Conservation (phyloP, 2,797 vertebrate genomes). For the Podargus strigoides region DNA sequence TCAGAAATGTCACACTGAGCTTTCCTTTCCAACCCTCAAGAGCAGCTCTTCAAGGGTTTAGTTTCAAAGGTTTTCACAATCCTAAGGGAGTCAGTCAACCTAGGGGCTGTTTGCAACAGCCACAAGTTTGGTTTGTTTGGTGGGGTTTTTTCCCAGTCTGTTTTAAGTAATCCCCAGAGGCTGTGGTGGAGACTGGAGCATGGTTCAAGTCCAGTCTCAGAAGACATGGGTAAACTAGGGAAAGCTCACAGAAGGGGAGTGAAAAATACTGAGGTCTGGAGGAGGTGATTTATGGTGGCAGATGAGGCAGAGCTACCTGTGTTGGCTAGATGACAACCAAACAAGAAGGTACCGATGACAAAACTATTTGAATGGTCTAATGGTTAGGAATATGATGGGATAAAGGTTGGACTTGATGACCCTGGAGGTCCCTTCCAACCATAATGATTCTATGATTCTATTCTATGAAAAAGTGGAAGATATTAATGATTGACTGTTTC, state of each 20-base stretch:
- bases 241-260: background rate
- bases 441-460: too few species aligned
- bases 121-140: background rate
- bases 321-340: background rate
- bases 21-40: background rate
- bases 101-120: background rate
- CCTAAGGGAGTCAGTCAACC: background rate
- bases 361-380: too few species aligned
- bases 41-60: background rate
- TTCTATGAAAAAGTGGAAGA: background rate
- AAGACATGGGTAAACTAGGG: background rate
- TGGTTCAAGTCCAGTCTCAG: background rate
- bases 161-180: background rate
- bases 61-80: background rate
- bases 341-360: background rate
- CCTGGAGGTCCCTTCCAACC: too few species aligned
- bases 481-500: background rate
- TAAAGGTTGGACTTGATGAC: too few species aligned
- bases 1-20: background rate
- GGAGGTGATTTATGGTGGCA: background rate
- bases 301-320: background rate
- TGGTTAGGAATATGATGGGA: too few species aligned
- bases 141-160: background rate
- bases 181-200: background rate
- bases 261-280: background rate